phyloP scores from a whole-genome alignment of 2,797 vertebrate genomes.

The Paratrypauchen microcephalus region DNA sequence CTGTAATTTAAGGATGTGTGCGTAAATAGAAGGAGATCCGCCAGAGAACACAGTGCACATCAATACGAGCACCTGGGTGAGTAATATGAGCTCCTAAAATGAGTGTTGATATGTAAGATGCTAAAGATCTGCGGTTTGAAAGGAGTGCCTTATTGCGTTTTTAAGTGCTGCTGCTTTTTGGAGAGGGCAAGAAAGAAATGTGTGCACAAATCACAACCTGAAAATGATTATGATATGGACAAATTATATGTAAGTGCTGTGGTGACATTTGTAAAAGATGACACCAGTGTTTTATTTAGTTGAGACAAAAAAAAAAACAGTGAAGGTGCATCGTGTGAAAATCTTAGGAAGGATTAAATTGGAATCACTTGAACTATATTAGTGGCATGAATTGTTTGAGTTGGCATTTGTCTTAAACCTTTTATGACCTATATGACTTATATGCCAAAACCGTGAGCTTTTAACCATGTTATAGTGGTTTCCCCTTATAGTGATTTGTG shows the following conservation, averaged over 20 bases:
- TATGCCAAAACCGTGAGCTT: no score
- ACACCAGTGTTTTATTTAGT: not conserved
- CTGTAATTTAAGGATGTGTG: slow-evolving; percentile 3
- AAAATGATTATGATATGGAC: not conserved
- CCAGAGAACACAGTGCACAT: slow-evolving; percentile 2
- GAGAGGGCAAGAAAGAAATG: not conserved
- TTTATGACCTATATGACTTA: no score
- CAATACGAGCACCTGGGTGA: slow-evolving; percentile 7
- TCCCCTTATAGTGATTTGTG: no score
- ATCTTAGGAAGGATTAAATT: not conserved
- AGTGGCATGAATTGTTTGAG: not conserved
- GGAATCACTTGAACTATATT: not conserved
- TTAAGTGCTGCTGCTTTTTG: not conserved
- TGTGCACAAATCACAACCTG: not conserved
- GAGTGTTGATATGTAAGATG: not conserved
- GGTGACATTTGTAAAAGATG: not conserved
- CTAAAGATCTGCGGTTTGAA: not conserved
- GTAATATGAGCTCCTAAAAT: not conserved
- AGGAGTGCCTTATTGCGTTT: slow-evolving; percentile 1
- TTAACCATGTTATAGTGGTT: no score
- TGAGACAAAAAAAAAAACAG: not conserved
- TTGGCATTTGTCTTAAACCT: no score
- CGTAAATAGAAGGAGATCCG: slow-evolving; percentile 14
- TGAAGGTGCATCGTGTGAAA: not conserved
- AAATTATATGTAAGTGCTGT: not conserved